Conservation (phyloP, 1,140 invertebrate genomes). For the Calephelis virginiensis region DNA sequence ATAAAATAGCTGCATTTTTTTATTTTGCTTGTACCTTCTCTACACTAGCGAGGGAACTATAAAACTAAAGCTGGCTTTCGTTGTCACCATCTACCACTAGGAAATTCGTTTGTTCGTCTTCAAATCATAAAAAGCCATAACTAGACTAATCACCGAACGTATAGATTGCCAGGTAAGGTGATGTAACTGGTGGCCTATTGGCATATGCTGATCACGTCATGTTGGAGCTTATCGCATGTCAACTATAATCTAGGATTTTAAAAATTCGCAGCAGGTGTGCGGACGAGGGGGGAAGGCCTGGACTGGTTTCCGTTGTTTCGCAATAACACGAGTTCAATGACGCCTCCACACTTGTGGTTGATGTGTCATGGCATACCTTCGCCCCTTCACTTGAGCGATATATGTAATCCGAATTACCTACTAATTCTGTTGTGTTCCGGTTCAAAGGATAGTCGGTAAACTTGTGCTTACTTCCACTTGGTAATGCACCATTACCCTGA, state of each 20-base stretch:
- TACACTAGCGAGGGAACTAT: too few species aligned
- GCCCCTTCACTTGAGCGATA: conserved; percentile 46
- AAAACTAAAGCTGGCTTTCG: too few species aligned
- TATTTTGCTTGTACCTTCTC: too few species aligned
- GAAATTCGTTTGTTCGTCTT: too few species aligned
- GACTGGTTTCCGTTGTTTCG: conserved; percentile 77
- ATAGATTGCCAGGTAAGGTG: conserved; percentile 29
- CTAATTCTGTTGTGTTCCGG: too few species aligned
- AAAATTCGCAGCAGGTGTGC: conserved; percentile 74
- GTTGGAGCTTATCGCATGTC: conserved; percentile 57
- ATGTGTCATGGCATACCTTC: conserved; percentile 62
- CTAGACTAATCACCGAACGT: too few species aligned
- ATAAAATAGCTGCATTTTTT: too few species aligned
- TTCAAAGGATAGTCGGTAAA: too few species aligned
- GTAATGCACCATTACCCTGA: too few species aligned
- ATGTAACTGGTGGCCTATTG: conserved; percentile 50
- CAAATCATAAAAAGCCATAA: too few species aligned
- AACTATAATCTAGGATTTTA: conserved; percentile 76
- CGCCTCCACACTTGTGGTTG: conserved; percentile 68
- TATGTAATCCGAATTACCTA: conserved; percentile 6
- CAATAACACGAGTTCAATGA: conserved; percentile 75
- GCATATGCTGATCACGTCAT: conserved; percentile 56
- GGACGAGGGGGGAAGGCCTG: conserved; percentile 39
- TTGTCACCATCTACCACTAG: too few species aligned
- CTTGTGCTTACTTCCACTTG: too few species aligned